These are phyloP conservation scores for Campoplex nolae DNA, from an alignment of 2,888 invertebrate species.

Conservation along the genomic window DNA sequence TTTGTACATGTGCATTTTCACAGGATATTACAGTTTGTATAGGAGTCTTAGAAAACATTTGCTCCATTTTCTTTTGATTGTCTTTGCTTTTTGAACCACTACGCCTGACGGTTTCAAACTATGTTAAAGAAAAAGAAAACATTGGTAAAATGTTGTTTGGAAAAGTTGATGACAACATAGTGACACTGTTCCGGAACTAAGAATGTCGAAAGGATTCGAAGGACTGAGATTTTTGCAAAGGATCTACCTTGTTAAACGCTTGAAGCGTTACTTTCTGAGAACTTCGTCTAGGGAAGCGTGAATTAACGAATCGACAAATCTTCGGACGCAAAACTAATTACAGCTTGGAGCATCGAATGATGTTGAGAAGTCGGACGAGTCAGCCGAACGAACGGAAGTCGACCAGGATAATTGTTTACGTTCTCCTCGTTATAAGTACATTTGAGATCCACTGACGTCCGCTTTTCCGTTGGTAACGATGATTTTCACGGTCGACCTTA, in stretches of 20 bases:
- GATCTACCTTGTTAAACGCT: too few species aligned
- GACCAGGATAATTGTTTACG: constrained; percentile 16
- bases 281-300: background rate
- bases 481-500: constrained; percentile 60
- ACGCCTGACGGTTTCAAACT: constrained; percentile 19
- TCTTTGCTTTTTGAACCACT: constrained; percentile 20
- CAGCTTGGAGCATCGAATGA: background rate
- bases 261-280: background rate
- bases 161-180: background rate
- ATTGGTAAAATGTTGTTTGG: background rate
- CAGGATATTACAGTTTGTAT: constrained; percentile 66
- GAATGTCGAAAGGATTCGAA: background rate
- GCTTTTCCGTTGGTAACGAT: constrained; percentile 33
- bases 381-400: constrained; percentile 1
- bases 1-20: constrained; percentile 16
- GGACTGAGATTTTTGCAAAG: background rate
- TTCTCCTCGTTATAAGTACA: background rate
- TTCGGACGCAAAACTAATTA: background rate
- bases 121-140: background rate
- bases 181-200: background rate
- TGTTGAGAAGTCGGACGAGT: background rate
- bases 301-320: constrained; percentile 11
- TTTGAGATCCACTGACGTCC: constrained; percentile 17
- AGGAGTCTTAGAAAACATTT: constrained; percentile 31
- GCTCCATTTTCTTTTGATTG: background rate